Conservation (phyloP, 1,140 invertebrate species). For the Chrysopa pallens region DNA sequence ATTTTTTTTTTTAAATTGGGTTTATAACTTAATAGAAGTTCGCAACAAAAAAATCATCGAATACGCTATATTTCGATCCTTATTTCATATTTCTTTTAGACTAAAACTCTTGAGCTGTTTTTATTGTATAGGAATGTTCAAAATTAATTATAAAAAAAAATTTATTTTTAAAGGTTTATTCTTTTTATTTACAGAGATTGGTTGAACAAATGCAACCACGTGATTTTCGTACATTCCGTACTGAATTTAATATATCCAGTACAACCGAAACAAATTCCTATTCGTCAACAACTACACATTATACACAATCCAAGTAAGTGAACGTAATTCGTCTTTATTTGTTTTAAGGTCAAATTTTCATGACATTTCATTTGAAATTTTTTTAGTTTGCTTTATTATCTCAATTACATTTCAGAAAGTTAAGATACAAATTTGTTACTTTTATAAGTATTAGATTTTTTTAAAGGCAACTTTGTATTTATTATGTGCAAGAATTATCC, state of each 20-base stretch:
- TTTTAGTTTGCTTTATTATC: constrained; percentile 20
- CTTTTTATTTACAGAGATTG: constrained; percentile 30
- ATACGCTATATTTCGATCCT: too few species aligned
- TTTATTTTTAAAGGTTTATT: not conserved
- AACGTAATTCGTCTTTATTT: not conserved
- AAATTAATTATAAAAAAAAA: too few species aligned
- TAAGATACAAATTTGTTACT: too few species aligned
- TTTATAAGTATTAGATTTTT: constrained; percentile 5
- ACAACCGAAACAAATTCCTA: constrained; percentile 34
- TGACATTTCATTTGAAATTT: not conserved
- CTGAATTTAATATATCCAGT: constrained; percentile 53
- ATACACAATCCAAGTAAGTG: constrained; percentile 29
- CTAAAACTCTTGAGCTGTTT: too few species aligned
- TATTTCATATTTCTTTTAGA: too few species aligned
- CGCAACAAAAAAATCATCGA: too few species aligned
- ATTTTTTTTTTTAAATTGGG: too few species aligned
- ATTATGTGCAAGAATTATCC: too few species aligned
- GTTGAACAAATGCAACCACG: constrained; percentile 51
- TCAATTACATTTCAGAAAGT: constrained; percentile 20
- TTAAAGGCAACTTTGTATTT: too few species aligned
- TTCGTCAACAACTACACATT: constrained; percentile 35
- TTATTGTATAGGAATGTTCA: too few species aligned
- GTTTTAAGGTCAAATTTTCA: not conserved
- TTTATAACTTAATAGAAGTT: too few species aligned
- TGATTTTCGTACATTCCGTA: constrained; percentile 53